Evolutionary conservation across 2,888 invertebrate genomes (phyloP).

Genomic region (Calameuta idolon): DNA sequence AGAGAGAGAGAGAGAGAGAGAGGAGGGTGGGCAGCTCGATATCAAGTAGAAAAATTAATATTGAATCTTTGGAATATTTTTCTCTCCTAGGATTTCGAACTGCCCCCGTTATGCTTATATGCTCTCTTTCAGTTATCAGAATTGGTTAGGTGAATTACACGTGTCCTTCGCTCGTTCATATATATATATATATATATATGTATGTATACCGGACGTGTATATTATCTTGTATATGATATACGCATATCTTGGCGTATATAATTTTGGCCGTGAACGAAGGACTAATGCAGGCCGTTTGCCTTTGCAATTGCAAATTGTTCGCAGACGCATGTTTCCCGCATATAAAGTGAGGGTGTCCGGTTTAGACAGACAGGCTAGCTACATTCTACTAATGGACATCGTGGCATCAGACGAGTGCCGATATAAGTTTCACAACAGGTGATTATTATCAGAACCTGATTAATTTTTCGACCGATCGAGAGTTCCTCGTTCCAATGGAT

Average conservation of each 20-base stretch:
- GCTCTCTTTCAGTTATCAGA: no score
- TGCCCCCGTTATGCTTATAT: no score
- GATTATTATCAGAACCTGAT: slow-evolving; percentile 57
- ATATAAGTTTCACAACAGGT: slow-evolving; percentile 95
- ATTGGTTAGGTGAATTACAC: no score
- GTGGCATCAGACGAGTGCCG: slow-evolving; percentile 96
- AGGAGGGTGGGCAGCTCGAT: slow-evolving; percentile 14
- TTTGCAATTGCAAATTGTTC: slow-evolving; percentile 63
- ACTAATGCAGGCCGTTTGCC: slow-evolving; percentile 51
- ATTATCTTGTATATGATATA: no score
- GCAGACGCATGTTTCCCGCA: slow-evolving; percentile 98
- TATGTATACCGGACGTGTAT: no score
- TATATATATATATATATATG: no score
- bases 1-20: slow-evolving; percentile 12
- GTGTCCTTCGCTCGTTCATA: no score
- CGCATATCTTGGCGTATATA: no score
- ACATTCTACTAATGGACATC: slow-evolving; percentile 97
- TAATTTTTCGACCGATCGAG: no score
- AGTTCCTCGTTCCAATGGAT: no score
- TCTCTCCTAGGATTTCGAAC: no score
- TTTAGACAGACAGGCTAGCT: slow-evolving; percentile 97
- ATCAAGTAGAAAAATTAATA: neutral
- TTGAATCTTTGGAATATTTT: neutral
- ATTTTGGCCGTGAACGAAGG: slow-evolving; percentile 27
- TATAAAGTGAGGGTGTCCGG: slow-evolving; percentile 97